Evolutionary conservation across 2,113 vertebrate species (phyloP), one percentile per base, ranked within the genome.

Genomic region (Haemorhous mexicanus): DNA sequence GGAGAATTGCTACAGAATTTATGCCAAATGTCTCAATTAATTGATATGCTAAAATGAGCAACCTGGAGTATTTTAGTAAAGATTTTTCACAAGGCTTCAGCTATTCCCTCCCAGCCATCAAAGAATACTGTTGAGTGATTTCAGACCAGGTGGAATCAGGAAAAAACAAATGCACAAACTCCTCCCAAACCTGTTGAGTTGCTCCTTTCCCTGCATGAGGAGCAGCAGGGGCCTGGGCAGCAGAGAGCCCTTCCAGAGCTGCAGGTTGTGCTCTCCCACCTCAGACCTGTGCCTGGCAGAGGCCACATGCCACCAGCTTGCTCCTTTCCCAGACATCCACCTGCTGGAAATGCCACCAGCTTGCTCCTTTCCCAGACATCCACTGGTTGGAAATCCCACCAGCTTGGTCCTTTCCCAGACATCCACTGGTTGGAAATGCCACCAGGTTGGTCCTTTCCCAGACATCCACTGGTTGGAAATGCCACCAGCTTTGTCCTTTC

Each of bases 1-100:
- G 96, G 95, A 87, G 79, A 94, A 95, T 93, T 95, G 78, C 85
- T 87, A 55, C 61, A 90, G 94, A 97, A 97, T 97, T 93, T 94
- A 95, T 90, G 90, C 82, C 93, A 96, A 97, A 97, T 63, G 67
- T 96, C 92, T 96, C 95, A 94, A 95, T 96, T 95, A 94, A 86
- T 50, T 91, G 94, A 94, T 90, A 91, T 21, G 41, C 59, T 95
- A 89, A 95, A 94, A 90, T 87, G 69, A 94, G 76, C 83, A 89
- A 97, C 78, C 58, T 79, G 43, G 89, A 91, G 46, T 95, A 84
- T 72, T 95, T 96, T 58, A 91, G 84, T 53, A 93, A 92, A 88
- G 78, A 62, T 90, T 96, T 94, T 95, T 80, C 91, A 83, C 59
- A 55, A 79, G 44, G 32, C 44, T 93, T 94, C 83, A 84, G 39